Conservation (phyloP, 2,113 vertebrate genomes). For the Oceanodroma tethys region DNA sequence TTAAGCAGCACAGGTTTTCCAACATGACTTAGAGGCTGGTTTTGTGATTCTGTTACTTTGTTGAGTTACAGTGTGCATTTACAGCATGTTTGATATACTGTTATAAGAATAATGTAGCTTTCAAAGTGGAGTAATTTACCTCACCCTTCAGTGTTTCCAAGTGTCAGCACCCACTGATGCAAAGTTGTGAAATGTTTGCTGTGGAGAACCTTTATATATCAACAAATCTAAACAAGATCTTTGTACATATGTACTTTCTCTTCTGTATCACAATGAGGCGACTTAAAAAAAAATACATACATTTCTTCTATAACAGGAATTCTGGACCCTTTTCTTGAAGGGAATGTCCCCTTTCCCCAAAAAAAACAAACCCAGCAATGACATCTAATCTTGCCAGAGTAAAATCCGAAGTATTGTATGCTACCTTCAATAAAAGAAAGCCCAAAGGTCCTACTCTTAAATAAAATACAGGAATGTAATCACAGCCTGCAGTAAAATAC, state of each 20-base stretch:
- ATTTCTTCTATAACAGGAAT: not conserved
- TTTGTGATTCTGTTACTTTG: not conserved
- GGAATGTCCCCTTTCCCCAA: not conserved
- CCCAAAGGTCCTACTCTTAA: not conserved
- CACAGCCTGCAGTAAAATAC: not conserved
- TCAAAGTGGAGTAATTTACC: not conserved
- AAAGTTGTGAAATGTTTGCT: not conserved
- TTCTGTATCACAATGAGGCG: not conserved
- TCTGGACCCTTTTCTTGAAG: not conserved
- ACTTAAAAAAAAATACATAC: not conserved
- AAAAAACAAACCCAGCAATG: not conserved
- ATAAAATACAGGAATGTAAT: not conserved
- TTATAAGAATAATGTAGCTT: not conserved
- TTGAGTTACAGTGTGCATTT: not conserved
- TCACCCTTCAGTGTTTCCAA: not conserved
- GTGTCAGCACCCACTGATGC: not conserved
- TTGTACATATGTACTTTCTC: not conserved
- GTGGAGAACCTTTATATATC: not conserved
- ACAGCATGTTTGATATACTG: not conserved
- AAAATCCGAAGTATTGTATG: not conserved
- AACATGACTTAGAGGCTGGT: not conserved
- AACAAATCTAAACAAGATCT: not conserved
- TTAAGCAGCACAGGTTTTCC: not conserved
- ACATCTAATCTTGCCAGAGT: not conserved
- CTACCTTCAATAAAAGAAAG: not conserved